These are phyloP conservation scores for Puma concolor DNA, from an alignment of 2,113 vertebrate species.

Conservation along the genomic window DNA sequence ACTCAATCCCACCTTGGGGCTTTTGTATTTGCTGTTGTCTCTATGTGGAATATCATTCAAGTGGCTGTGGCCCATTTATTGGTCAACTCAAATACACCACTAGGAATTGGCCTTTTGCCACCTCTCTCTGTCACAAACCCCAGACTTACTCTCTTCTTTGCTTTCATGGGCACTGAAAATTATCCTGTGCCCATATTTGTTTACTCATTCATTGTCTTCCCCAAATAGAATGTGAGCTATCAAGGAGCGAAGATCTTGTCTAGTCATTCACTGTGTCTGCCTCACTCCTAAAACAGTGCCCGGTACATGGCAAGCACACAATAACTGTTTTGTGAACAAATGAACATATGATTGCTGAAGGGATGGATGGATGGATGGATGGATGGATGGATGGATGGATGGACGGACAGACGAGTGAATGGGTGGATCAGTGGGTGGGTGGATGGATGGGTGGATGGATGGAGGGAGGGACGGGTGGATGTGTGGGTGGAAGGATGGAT, in stretches of 20 bases:
- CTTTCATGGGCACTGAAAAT: background rate
- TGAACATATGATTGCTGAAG: background rate
- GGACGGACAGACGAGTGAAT: background rate
- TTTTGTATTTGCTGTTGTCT: background rate
- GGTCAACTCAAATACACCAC: background rate
- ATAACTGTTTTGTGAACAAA: background rate
- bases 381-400: accelerated
- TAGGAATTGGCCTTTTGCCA: background rate
- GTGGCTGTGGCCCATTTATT: no score
- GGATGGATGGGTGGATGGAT: background rate
- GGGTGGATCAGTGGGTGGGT: background rate
- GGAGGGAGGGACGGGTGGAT: background rate
- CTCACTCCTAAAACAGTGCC: background rate
- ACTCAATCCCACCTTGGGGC: background rate
- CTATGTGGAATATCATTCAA: background rate
- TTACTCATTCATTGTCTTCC: background rate
- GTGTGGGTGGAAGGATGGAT: background rate
- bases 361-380: background rate
- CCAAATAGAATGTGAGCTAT: background rate
- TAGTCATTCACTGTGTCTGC: background rate
- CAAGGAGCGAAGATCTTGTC: background rate
- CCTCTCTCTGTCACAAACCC: background rate
- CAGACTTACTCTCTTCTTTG: background rate
- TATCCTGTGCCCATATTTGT: background rate
- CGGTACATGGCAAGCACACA: background rate